These are phyloP conservation scores for Sebastes iracundus DNA, from an alignment of 2,797 vertebrate species.

Conservation along the genomic window DNA sequence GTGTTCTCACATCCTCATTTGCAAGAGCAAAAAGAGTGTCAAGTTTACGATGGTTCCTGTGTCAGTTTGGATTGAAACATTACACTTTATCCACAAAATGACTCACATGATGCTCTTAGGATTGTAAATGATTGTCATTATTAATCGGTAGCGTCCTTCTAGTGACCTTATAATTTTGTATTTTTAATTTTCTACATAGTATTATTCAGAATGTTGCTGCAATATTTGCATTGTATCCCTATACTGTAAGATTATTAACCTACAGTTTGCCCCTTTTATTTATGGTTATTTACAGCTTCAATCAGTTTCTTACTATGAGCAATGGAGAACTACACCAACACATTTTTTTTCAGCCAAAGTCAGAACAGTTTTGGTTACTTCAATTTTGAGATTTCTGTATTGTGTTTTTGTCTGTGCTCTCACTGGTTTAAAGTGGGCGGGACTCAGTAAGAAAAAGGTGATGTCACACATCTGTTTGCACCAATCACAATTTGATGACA, in stretches of 20 bases:
- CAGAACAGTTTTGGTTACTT: background rate
- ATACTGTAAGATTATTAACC: background rate
- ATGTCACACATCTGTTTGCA: background rate
- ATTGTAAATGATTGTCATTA: background rate
- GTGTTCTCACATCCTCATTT: constrained; percentile 31
- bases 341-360: background rate
- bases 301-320: background rate
- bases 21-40: background rate
- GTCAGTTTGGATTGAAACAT: background rate
- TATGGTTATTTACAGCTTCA: too few species aligned
- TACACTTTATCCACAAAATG: background rate
- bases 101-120: background rate
- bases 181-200: background rate
- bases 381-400: background rate
- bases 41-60: background rate
- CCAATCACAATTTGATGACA: background rate
- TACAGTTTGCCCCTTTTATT: too few species aligned
- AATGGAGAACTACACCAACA: background rate
- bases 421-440: too few species aligned
- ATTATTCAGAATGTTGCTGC: background rate
- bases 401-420: background rate
- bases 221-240: background rate
- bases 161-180: background rate
- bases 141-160: too few species aligned
- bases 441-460: background rate